Conservation (phyloP, 2,888 invertebrate genomes). For the Temnothorax rugatulus region DNA sequence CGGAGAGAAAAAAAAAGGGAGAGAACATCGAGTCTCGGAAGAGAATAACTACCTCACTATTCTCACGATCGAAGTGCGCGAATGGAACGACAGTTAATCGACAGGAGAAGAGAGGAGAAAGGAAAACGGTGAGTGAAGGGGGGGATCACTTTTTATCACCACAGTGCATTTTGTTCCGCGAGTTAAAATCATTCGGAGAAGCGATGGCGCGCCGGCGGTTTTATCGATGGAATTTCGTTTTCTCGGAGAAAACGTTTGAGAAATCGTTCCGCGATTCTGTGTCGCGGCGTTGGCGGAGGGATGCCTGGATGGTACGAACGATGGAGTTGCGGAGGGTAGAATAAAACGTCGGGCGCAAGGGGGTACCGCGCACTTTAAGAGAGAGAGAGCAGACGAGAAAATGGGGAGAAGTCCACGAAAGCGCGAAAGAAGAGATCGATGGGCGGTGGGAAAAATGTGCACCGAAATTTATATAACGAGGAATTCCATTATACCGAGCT, state of each 20-base stretch:
- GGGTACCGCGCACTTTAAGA: conserved; percentile 66
- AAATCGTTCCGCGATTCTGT: conserved; percentile 58
- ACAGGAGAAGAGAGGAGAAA: neutral
- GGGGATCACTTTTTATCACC: conserved; percentile 52
- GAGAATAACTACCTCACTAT: conserved; percentile 34
- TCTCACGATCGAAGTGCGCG: conserved; percentile 30
- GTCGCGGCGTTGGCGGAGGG: conserved; percentile 28
- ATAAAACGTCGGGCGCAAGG: conserved; percentile 36
- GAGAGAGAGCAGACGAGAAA: conserved; percentile 57
- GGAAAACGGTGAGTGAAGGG: neutral
- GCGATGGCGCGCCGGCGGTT: conserved; percentile 61
- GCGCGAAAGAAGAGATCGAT: conserved; percentile 69
- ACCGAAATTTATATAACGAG: conserved; percentile 78
- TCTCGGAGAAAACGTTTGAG: conserved; percentile 64
- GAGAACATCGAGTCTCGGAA: neutral
- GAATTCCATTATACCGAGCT: conserved; percentile 74
- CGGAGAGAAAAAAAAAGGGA: neutral
- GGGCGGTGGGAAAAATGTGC: conserved; percentile 75
- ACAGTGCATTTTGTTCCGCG: conserved; percentile 50
- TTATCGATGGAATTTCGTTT: conserved; percentile 72
- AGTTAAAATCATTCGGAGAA: conserved; percentile 64
- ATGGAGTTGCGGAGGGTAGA: conserved; percentile 8
- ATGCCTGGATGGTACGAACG: neutral
- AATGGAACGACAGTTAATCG: conserved; percentile 50
- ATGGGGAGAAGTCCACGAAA: conserved; percentile 48